Evolutionary conservation across 2,888 invertebrate species (phyloP).

Genomic region (Pilophorus perplexus): DNA sequence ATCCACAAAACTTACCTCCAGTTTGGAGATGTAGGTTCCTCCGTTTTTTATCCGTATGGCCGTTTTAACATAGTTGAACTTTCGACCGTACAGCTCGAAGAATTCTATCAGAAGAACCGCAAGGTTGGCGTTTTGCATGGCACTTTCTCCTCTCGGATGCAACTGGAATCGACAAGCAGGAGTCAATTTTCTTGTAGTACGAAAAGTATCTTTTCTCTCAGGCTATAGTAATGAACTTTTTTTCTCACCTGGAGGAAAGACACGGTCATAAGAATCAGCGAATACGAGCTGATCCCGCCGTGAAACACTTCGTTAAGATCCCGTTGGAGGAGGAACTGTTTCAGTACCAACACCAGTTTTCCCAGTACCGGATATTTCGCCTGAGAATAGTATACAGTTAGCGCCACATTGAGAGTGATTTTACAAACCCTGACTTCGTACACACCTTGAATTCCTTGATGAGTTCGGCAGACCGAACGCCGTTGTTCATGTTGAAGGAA

Average conservation of each 20-base stretch:
- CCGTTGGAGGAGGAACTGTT: constrained; percentile 96
- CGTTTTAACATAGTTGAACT: constrained; percentile 93
- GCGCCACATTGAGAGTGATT: no score
- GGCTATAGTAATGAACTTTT: no score
- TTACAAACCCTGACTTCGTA: neutral
- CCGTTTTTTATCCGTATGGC: constrained; percentile 92
- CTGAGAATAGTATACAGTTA: no score
- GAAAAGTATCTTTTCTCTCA: neutral
- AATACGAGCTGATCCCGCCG: constrained; percentile 98
- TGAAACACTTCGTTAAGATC: constrained; percentile 99
- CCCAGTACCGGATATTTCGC: constrained; percentile 82
- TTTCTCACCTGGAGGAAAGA: constrained; percentile 79
- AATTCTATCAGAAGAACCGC: constrained; percentile 95
- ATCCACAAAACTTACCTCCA: constrained; percentile 59
- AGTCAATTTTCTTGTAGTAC: no score
- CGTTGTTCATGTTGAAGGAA: constrained; percentile 98
- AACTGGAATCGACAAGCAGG: constrained; percentile 57
- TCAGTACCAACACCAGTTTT: constrained; percentile 93
- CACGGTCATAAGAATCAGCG: constrained; percentile 96
- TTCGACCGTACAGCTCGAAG: constrained; percentile 93
- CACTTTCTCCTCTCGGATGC: constrained; percentile 79
- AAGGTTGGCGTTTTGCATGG: constrained; percentile 66
- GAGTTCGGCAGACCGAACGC: constrained; percentile 92
- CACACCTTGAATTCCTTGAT: constrained; percentile 80
- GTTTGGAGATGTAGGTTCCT: constrained; percentile 90